Base-by-base conservation (phyloP, 2,797 vertebrate species). In the Parauchenoglanis punctatus region DNA sequence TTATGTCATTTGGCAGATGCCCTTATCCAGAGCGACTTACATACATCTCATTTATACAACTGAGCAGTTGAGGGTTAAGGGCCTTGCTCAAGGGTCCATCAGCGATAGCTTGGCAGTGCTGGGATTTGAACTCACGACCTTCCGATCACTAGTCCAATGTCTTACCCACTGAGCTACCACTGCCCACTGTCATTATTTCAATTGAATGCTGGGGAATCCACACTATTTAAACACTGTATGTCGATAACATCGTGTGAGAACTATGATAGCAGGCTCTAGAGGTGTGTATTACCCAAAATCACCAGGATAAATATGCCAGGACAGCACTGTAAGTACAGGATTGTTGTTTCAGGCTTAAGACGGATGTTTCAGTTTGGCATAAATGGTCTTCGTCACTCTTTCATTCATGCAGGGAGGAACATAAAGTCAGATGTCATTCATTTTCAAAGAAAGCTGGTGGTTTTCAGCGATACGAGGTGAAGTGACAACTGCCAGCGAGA, bases 391-490 rank as follows among this genome's bases (percentile, higher is more conserved):
- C 44, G 13, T 73, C 10, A 49, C 20, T n/a, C 44, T 49, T 49
- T 75, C 28, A 78, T 23, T 31, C 76, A 35, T 58, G 28, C 76
- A 56, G 17, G 52, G 75, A 20, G 17, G 54, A 78, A 78, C 28
- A 56, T 78, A n/a, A 78, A 52, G 49, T 52, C 75, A 78, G 75
- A 78, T 56, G 28, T 54, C 52, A 78, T 35, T 56, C 3, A 78
- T 58, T 58, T 56, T 56, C 28, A 78, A 23, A 56, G 52, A 2
- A 12, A 40, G 77, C 56, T 15, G 31, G 20, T 81, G 4, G 7
- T 54, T 54, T 81, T 59, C 20, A 25, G 20, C 56, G 61, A 15
- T 15, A 25, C 61, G 4, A 23, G 28, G 8, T 58, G 18, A 80
- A 58, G 52, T 78, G 18, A 35, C 10, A 13, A 52, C 46, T 54